phyloP scores from a whole-genome alignment of 1,140 invertebrate genomes.

The Nylanderia fulva region DNA sequence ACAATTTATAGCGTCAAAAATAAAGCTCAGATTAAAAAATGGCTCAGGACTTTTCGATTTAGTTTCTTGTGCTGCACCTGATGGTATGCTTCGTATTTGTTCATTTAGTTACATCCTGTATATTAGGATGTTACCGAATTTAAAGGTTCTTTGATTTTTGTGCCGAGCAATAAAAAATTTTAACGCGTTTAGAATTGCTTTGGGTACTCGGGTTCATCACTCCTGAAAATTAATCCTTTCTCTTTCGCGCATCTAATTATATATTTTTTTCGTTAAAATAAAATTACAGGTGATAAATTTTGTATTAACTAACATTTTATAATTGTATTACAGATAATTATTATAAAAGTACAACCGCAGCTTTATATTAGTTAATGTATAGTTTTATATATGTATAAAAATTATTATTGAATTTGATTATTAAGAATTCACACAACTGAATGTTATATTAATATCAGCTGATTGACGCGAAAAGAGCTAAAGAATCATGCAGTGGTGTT shows the following conservation, averaged over 20 bases:
- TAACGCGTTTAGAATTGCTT: too few relatives aligned
- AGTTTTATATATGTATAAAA: not conserved
- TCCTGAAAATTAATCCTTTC: not conserved
- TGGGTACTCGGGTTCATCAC: too few relatives aligned
- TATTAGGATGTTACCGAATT: too few relatives aligned
- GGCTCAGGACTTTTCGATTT: too few relatives aligned
- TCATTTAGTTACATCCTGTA: too few relatives aligned
- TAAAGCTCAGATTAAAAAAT: too few relatives aligned
- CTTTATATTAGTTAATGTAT: constrained; percentile 10
- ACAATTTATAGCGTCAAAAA: too few relatives aligned
- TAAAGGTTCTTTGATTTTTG: too few relatives aligned
- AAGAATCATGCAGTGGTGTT: not conserved
- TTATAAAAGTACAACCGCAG: not conserved
- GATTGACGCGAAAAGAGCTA: not conserved
- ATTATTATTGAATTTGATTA: not conserved
- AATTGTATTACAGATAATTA: not conserved
- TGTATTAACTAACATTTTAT: not conserved
- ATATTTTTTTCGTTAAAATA: not conserved
- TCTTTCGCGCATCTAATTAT: not conserved
- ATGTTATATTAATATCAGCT: not conserved
- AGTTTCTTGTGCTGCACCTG: too few relatives aligned
- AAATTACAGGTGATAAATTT: constrained; percentile 10
- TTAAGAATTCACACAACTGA: not conserved
- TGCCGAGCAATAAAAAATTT: too few relatives aligned
- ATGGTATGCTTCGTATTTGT: too few relatives aligned